These are phyloP conservation scores for Fundulus diaphanus DNA, from an alignment of 2,797 vertebrate genomes.

Conservation along the genomic window DNA sequence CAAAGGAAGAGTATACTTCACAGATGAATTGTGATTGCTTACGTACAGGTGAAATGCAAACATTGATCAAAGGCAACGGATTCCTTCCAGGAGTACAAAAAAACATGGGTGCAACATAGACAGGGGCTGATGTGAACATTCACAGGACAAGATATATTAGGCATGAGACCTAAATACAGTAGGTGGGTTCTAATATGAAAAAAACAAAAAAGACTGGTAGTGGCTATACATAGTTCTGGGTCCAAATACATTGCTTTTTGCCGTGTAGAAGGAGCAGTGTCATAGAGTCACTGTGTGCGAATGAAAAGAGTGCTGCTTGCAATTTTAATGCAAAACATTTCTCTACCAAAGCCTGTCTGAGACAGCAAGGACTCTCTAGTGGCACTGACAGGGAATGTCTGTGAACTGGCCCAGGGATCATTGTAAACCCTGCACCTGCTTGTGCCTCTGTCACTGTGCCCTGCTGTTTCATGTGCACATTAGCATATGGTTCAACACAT, in stretches of 20 bases:
- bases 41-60: conserved; percentile 72
- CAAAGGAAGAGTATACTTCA: conserved; percentile 60
- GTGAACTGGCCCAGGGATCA: conserved; percentile 69
- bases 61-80: conserved; percentile 76
- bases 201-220: neutral
- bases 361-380: conserved; percentile 72
- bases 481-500: conserved; percentile 65
- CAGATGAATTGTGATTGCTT: conserved; percentile 78
- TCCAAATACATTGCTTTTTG: conserved; percentile 44
- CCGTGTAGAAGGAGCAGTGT: conserved; percentile 32
- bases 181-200: conserved; percentile 22
- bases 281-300: conserved; percentile 28
- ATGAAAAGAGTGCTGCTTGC: conserved; percentile 55
- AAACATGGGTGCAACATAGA: conserved; percentile 37
- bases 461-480: conserved; percentile 55
- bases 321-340: conserved; percentile 76
- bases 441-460: conserved; percentile 45
- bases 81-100: conserved; percentile 43
- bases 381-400: conserved; percentile 68
- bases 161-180: conserved; percentile 22
- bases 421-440: conserved; percentile 71
- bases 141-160: conserved; percentile 29
- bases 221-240: conserved; percentile 33
- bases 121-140: conserved; percentile 45
- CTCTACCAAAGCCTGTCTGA: conserved; percentile 69